These are phyloP conservation scores for Drosophila punjabiensis DNA, from an alignment of 1,140 invertebrate species.

Conservation along the genomic window DNA sequence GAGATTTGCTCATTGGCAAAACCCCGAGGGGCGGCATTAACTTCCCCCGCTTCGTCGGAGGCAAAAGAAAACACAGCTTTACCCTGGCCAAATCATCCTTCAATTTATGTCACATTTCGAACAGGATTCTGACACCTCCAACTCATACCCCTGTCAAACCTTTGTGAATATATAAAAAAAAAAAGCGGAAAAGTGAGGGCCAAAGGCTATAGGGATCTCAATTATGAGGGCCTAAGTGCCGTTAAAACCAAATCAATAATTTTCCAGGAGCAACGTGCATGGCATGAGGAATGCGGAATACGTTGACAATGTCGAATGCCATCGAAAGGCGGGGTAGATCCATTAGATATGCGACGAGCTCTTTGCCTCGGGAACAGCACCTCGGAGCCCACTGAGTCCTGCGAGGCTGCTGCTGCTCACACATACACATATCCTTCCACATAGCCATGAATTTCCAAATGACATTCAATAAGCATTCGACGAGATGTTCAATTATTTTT, in stretches of 20 bases:
- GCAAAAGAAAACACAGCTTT: conserved; percentile 36
- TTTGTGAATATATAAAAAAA: conserved; percentile 1
- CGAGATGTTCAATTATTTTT: conserved; percentile 66
- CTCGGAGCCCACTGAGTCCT: neutral
- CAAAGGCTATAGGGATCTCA: conserved; percentile 33
- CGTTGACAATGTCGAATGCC: conserved; percentile 50
- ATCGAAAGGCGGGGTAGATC: conserved; percentile 3
- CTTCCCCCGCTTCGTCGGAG: neutral
- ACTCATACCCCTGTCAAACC: neutral
- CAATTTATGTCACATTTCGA: conserved; percentile 56
- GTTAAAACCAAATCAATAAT: conserved; percentile 64
- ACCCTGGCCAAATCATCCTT: conserved; percentile 48
- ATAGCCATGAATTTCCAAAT: conserved; percentile 46
- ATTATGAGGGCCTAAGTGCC: conserved; percentile 55
- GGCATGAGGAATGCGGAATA: conserved; percentile 45
- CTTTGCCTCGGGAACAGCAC: neutral
- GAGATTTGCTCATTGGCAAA: conserved; percentile 29
- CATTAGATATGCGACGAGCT: conserved; percentile 39
- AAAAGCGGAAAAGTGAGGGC: neutral
- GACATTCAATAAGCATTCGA: conserved; percentile 58
- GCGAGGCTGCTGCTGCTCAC: neutral
- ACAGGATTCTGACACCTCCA: conserved; percentile 16
- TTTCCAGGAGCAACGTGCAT: conserved; percentile 39
- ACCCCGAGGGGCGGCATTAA: conserved; percentile 24
- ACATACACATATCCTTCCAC: conserved; percentile 7